A percentile compares a stretch with the other conserved stretches of the same genome.
Conservation (phyloP, 2,113 vertebrate species). For the Ramphastos sulfuratus region DNA sequence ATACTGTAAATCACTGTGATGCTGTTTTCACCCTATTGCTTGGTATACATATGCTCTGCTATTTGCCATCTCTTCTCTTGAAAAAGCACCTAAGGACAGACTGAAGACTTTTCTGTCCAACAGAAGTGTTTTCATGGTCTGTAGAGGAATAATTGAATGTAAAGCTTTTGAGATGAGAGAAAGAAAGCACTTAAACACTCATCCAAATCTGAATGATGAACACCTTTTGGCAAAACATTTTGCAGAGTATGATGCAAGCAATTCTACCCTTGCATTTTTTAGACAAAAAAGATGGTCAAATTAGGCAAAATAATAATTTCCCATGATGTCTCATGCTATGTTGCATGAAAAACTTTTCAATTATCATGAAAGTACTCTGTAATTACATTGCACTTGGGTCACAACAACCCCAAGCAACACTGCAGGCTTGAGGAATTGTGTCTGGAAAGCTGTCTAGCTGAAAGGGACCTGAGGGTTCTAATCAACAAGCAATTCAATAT, state of each 20-base stretch:
- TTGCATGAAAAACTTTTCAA: neutral
- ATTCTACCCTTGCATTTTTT: neutral
- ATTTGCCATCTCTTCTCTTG: slow-evolving; percentile 28
- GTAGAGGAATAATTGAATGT: neutral
- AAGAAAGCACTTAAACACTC: neutral
- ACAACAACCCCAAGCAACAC: too few relatives aligned
- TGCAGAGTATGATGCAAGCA: neutral
- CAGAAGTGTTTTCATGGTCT: neutral
- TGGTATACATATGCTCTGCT: neutral
- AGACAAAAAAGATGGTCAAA: neutral
- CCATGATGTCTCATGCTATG: neutral
- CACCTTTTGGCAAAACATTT: neutral
- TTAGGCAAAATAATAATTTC: neutral
- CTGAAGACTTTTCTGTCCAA: neutral
- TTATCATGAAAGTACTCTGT: neutral
- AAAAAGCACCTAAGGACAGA: slow-evolving; percentile 15
- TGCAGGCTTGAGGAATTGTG: too few relatives aligned
- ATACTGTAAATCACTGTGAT: slow-evolving; percentile 41
- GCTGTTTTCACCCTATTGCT: slow-evolving; percentile 11
- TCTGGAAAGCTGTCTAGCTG: too few relatives aligned
- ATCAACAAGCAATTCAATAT: too few relatives aligned
- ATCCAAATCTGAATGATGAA: neutral
- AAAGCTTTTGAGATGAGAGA: neutral
- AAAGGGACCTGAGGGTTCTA: too few relatives aligned
- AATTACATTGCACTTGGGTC: neutral